Conservation (phyloP, 2,797 vertebrate species). For the Knipowitschia caucasica region DNA sequence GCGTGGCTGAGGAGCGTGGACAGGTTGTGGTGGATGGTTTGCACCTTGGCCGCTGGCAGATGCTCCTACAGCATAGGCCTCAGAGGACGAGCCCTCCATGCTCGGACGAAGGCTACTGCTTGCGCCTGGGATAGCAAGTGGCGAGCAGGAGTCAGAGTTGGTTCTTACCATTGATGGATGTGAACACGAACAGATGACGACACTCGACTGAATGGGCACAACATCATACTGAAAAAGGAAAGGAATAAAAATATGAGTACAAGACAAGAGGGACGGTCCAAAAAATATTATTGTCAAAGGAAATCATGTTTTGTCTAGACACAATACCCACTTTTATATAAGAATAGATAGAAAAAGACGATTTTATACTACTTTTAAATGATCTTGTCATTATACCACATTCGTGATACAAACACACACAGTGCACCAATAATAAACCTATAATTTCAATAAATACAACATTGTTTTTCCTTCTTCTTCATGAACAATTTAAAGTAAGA, state of each 20-base stretch:
- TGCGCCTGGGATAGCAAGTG: slow-evolving; percentile 83
- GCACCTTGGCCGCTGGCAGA: slow-evolving; percentile 74
- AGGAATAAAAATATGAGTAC: slow-evolving; percentile 6
- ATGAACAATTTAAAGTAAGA: slow-evolving; percentile 22
- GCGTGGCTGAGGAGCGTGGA: slow-evolving; percentile 84
- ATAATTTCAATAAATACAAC: too few species aligned
- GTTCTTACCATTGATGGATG: slow-evolving; percentile 97
- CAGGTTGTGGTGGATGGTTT: slow-evolving; percentile 58
- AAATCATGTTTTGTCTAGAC: too few species aligned
- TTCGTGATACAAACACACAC: too few species aligned
- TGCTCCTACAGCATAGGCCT: slow-evolving; percentile 72
- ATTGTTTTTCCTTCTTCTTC: too few species aligned
- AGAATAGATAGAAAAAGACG: too few species aligned
- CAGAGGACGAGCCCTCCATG: slow-evolving; percentile 84
- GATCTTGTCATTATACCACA: too few species aligned
- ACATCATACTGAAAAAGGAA: slow-evolving; percentile 87
- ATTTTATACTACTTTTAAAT: too few species aligned
- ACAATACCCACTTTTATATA: too few species aligned
- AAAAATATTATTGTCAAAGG: too few species aligned
- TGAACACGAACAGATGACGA: slow-evolving; percentile 95
- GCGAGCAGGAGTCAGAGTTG: slow-evolving; percentile 86
- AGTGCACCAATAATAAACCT: too few species aligned
- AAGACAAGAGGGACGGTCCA: too few species aligned
- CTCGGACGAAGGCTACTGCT: slow-evolving; percentile 83
- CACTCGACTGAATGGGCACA: slow-evolving; percentile 93